Conservation (phyloP, 2,888 invertebrate species). For the Operophtera brumata region DNA sequence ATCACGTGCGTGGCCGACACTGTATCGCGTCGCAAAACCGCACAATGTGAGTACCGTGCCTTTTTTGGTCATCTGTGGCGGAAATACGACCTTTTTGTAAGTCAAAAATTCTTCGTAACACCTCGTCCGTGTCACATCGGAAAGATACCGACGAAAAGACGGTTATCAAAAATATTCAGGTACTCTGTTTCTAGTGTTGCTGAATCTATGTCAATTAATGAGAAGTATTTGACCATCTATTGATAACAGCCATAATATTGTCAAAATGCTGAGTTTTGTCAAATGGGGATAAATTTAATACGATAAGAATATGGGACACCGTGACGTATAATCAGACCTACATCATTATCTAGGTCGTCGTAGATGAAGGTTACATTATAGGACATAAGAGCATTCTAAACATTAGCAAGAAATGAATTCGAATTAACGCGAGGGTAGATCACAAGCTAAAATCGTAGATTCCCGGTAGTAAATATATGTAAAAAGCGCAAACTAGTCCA, state of each 20-base stretch:
- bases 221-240: neutral
- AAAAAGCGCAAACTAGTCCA: slow-evolving; percentile 70
- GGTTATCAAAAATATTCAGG: neutral
- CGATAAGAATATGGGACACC: neutral
- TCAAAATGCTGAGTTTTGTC: too few species aligned
- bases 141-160: slow-evolving; percentile 4
- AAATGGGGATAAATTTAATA: neutral
- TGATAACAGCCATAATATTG: neutral
- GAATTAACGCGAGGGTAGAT: slow-evolving; percentile 65
- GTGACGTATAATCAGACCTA: neutral
- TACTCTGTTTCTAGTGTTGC: neutral
- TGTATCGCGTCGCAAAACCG: slow-evolving; percentile 46
- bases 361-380: neutral
- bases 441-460: slow-evolving; percentile 73
- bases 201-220: too few species aligned
- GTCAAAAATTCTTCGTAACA: slow-evolving; percentile 61
- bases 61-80: slow-evolving; percentile 59
- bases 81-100: slow-evolving; percentile 60
- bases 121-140: slow-evolving; percentile 44
- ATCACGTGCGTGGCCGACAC: slow-evolving; percentile 55
- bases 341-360: neutral
- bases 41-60: slow-evolving; percentile 59
- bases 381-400: neutral
- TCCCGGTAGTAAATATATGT: slow-evolving; percentile 52
- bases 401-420: slow-evolving; percentile 35